These are phyloP conservation scores for Nematostella vectensis DNA, from an alignment of 92 coral and sea anemone genomes.

Conservation along the genomic window DNA sequence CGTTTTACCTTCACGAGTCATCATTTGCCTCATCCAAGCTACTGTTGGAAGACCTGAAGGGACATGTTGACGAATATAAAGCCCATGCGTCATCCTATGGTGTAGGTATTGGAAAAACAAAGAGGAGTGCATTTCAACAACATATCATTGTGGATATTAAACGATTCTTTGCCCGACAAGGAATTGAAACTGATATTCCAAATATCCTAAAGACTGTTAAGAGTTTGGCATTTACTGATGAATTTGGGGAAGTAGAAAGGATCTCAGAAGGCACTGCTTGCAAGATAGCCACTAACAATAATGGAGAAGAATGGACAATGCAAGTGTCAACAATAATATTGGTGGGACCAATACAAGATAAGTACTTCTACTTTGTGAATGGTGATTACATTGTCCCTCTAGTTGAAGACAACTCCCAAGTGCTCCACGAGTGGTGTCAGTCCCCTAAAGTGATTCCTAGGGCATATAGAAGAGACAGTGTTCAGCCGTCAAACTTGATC, in stretches of 20 bases:
- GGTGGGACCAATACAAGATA: constrained; percentile 25
- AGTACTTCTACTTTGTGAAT: constrained; percentile 33
- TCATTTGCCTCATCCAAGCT: constrained; percentile 18
- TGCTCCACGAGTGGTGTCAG: constrained; percentile 39
- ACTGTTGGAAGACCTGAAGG: constrained; percentile 7
- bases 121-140: neutral
- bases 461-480: constrained; percentile 26
- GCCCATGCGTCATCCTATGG: constrained; percentile 23
- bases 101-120: constrained; percentile 20
- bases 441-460: constrained; percentile 28
- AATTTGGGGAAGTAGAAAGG: constrained; percentile 20
- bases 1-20: constrained; percentile 28
- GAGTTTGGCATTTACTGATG: constrained; percentile 12
- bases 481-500: constrained; percentile 29
- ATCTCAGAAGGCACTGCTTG: constrained; percentile 12
- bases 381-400: constrained; percentile 45
- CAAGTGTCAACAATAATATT: constrained; percentile 13
- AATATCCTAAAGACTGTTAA: constrained; percentile 7
- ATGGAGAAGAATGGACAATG: constrained; percentile 34
- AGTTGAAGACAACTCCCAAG: constrained; percentile 16
- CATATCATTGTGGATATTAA: constrained; percentile 14
- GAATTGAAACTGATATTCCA: neutral
- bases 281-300: constrained; percentile 15
- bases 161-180: constrained; percentile 1
- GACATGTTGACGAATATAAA: neutral